Conservation (phyloP, 2,113 vertebrate species). For the Camelus dromedarius region DNA sequence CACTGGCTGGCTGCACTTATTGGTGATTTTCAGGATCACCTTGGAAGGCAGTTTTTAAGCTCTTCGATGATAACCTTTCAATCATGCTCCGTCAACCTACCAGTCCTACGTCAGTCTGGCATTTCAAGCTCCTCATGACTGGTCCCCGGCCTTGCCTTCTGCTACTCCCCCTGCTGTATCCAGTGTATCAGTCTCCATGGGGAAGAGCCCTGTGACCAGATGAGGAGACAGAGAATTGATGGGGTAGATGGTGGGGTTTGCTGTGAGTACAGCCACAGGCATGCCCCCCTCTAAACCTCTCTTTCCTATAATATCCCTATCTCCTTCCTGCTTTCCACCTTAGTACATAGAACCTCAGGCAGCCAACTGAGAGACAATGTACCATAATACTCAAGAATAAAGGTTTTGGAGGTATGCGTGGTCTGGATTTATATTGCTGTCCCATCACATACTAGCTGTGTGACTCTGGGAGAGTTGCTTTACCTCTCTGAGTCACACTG, state of each 20-base stretch:
- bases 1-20: conserved; percentile 80
- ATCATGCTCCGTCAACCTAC: not conserved
- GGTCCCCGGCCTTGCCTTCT: not conserved
- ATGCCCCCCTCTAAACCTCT: not conserved
- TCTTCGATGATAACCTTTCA: not conserved
- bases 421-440: not conserved
- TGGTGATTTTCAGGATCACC: conserved; percentile 77
- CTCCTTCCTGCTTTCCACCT: not conserved
- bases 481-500: not conserved
- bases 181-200: not conserved
- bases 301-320: too few relatives aligned
- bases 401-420: not conserved
- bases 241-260: not conserved
- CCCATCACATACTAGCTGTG: not conserved
- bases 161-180: not conserved
- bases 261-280: not conserved
- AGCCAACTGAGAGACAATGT: not conserved
- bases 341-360: not conserved
- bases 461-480: not conserved
- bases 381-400: not conserved
- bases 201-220: not conserved
- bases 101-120: not conserved
- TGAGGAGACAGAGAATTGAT: not conserved
- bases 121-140: not conserved
- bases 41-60: conserved; percentile 66